phyloP scores from a whole-genome alignment of 2,797 vertebrate species.

The Periophthalmus magnuspinnatus region DNA sequence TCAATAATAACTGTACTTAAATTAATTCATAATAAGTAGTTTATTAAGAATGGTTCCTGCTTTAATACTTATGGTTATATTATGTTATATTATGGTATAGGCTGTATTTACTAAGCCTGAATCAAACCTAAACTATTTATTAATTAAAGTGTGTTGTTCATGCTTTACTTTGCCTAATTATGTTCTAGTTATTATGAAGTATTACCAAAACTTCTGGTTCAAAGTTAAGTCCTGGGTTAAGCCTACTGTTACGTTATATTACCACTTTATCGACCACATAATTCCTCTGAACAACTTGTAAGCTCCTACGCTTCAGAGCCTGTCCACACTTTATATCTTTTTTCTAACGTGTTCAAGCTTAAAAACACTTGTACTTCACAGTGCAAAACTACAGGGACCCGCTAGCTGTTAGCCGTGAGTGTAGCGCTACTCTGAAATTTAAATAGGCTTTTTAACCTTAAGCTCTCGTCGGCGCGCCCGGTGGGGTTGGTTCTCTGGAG shows the following conservation, averaged over 20 bases:
- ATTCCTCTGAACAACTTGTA: slow-evolving; percentile 36
- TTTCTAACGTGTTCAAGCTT: slow-evolving; percentile 51
- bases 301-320: slow-evolving; percentile 37
- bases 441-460: slow-evolving; percentile 81
- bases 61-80: too few species aligned
- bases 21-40: too few species aligned
- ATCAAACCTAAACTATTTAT: too few species aligned
- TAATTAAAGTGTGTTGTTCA: too few species aligned
- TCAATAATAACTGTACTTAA: too few species aligned
- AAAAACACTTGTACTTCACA: slow-evolving; percentile 66
- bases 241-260: background rate
- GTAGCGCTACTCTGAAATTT: slow-evolving; percentile 75
- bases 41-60: too few species aligned
- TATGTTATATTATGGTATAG: too few species aligned
- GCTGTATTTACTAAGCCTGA: too few species aligned
- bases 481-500: slow-evolving; percentile 73
- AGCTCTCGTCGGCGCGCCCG: slow-evolving; percentile 73
- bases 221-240: background rate
- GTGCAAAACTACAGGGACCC: slow-evolving; percentile 66
- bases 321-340: slow-evolving; percentile 22
- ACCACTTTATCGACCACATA: slow-evolving; percentile 31
- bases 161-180: too few species aligned
- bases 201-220: too few species aligned
- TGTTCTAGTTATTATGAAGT: too few species aligned
- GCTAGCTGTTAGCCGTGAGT: slow-evolving; percentile 66